Evolutionary conservation across 2,888 invertebrate species (phyloP), one percentile per base, ranked within the genome.

Genomic region (Malthinus seriepunctatus): DNA sequence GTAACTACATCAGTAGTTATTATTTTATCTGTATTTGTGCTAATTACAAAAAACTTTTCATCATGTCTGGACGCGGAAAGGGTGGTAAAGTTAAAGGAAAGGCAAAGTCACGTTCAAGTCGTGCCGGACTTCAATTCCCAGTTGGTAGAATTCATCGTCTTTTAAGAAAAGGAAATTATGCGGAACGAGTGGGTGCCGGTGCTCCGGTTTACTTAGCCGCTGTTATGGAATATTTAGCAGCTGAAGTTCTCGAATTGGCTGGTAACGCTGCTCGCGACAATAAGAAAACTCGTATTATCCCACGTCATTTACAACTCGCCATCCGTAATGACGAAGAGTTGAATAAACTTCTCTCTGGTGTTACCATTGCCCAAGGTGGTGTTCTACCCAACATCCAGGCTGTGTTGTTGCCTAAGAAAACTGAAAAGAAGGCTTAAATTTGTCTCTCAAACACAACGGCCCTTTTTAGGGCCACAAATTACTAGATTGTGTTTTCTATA

Each of bases 331-430:
- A 93, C 74, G 90, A 91, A 69, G 93, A 93, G 71, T 79, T 93
- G 70, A 90, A 89, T 76, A 88, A 86, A 74, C 80, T 93, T 49
- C 77, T 93, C 4, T 83, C 86, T 0, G 88, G 89, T 38, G 91
- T 92, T 1, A 91, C 91, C 11, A 92, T 93, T 72, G 87, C 91
- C 15, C 89, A 93, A 77, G 93, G 93, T 59, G 93, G 93, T 69
- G 93, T 93, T 0, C 76, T 94, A 71, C 92, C 93, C 0, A 88
- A 89, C 71, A 91, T 92, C 65, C 88, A 90, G 70, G 84, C 89
- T 2, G 85, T 88, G 10, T 79, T 92, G 1, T 73, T 92, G 60
- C 90, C 91, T 50, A 91, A 89, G 82, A 87, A 90, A 78, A 86
- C 88, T 32, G 71, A 35, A 35, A 35, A 35, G 35, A 35, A 35